Percentiles rank a stretch among this genome's conserved stretches.
Conservation (phyloP, 2,113 vertebrate species). For the Leptobrachium ailaonicum region DNA sequence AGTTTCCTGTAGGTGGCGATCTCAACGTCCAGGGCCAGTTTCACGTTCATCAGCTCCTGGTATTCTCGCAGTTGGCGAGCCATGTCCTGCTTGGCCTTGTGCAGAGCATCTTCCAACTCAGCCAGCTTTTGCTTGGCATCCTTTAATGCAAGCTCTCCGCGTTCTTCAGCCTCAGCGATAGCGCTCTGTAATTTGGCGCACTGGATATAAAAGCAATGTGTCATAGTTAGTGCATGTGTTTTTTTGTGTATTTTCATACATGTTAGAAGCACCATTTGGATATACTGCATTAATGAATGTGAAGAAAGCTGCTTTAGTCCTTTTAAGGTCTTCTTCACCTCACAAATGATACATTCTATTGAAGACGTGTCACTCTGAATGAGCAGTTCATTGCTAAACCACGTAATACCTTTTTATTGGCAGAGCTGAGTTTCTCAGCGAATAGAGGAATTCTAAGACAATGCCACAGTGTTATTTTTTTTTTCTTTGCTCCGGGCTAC, state of each 20-base stretch:
- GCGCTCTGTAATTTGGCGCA: slow-evolving; percentile 57
- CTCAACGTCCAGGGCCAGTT: slow-evolving; percentile 60
- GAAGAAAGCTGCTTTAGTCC: background rate
- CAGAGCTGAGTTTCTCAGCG: background rate
- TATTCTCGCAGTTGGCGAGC: slow-evolving; percentile 59
- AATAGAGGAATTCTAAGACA: background rate
- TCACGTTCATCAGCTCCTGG: slow-evolving; percentile 64
- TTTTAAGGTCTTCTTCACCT: background rate
- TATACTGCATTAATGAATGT: no score
- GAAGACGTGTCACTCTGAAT: background rate
- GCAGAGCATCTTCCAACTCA: slow-evolving; percentile 68
- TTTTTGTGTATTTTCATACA: background rate
- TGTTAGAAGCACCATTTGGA: no score
- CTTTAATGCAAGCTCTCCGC: slow-evolving; percentile 69
- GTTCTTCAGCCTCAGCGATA: slow-evolving; percentile 66
- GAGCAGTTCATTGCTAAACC: background rate
- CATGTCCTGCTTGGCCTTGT: slow-evolving; percentile 72
- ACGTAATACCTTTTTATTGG: background rate
- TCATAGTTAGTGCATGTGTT: background rate
- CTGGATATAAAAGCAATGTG: slow-evolving; percentile 5
- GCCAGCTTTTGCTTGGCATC: slow-evolving; percentile 66
- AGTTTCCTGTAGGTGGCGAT: slow-evolving; percentile 76
- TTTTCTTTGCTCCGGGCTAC: background rate
- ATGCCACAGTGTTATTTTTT: background rate
- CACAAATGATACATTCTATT: background rate